Evolutionary conservation across 1,140 invertebrate species (phyloP).

Genomic region (Trachelipus rathkii): DNA sequence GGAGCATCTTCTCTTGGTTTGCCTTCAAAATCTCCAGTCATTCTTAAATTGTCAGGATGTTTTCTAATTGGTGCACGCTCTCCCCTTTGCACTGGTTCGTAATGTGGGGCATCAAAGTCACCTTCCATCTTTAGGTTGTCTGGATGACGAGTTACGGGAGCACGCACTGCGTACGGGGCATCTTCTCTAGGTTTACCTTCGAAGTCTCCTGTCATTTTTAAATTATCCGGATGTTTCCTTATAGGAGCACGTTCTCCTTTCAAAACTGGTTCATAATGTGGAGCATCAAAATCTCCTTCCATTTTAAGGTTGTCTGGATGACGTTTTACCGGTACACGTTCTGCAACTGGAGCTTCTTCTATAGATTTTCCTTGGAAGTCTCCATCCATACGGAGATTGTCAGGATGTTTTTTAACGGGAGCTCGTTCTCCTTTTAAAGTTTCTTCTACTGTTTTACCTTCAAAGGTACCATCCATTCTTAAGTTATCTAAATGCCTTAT

Average conservation of each 20-base stretch:
- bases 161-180: constrained; percentile 22
- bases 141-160: constrained; percentile 49
- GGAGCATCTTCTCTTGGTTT: constrained; percentile 47
- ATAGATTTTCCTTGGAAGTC: constrained; percentile 47
- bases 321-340: constrained; percentile 52
- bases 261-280: constrained; percentile 16
- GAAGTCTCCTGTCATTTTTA: constrained; percentile 56
- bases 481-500: constrained; percentile 55
- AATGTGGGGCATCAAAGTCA: constrained; percentile 48
- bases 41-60: constrained; percentile 58
- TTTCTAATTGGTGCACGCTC: constrained; percentile 52
- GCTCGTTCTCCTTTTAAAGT: constrained; percentile 48
- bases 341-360: constrained; percentile 46
- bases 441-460: constrained; percentile 9
- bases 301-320: constrained; percentile 50
- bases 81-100: constrained; percentile 40
- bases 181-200: constrained; percentile 23
- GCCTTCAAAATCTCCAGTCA: constrained; percentile 50
- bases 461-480: constrained; percentile 42
- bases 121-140: constrained; percentile 59
- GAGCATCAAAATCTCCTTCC: constrained; percentile 33
- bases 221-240: constrained; percentile 56
- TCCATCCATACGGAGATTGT: constrained; percentile 58
- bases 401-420: constrained; percentile 52
- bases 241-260: constrained; percentile 50